Percentiles rank a stretch among this genome's conserved stretches.
Conservation (phyloP, 2,113 vertebrate species). For the Anguilla rostrata region DNA sequence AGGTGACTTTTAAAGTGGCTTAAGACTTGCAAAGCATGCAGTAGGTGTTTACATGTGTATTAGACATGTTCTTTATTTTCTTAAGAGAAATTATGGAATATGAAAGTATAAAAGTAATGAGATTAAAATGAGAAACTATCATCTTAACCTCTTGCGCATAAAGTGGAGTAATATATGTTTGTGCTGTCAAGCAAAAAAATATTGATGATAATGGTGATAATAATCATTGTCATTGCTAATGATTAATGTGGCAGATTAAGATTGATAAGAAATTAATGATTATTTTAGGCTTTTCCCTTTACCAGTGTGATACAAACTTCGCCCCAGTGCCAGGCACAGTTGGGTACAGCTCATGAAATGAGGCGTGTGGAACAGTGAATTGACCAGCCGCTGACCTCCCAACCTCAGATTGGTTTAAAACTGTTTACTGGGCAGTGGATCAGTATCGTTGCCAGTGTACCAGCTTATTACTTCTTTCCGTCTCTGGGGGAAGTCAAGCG, state of each 20-base stretch:
- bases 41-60: not conserved
- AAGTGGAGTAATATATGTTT: too few species aligned
- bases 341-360: slow-evolving; percentile 3
- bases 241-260: too few species aligned
- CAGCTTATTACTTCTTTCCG: slow-evolving; percentile 45
- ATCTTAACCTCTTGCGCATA: too few species aligned
- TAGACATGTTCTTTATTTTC: not conserved
- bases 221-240: too few species aligned
- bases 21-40: not conserved
- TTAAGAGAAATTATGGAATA: too few species aligned
- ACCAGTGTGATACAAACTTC: slow-evolving; percentile 22
- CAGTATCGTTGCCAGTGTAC: slow-evolving; percentile 22
- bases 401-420: not conserved
- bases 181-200: too few species aligned
- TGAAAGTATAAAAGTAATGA: too few species aligned
- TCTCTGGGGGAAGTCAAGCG: not conserved
- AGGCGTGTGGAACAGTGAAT: slow-evolving; percentile 6
- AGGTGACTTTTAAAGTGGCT: not conserved
- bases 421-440: slow-evolving; percentile 15
- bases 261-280: too few species aligned
- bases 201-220: too few species aligned
- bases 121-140: too few species aligned
- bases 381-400: slow-evolving; percentile 7
- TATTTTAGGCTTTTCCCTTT: too few species aligned
- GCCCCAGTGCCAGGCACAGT: not conserved